Evolutionary conservation across 2,888 invertebrate species (phyloP), one percentile per base, ranked within the genome.

Genomic region (Spilosoma lubricipeda): DNA sequence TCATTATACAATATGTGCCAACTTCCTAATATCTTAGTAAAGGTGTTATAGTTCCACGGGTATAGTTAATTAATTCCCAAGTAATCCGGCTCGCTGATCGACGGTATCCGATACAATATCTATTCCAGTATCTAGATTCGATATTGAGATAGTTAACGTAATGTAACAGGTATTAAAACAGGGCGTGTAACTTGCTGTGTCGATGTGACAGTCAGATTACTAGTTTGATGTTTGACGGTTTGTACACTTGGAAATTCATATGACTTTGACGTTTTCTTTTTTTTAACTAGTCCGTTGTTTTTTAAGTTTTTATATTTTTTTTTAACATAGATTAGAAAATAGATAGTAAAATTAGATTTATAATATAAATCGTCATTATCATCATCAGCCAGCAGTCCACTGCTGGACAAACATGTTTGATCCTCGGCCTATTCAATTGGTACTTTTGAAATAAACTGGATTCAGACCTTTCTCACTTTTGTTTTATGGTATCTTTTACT

Each of bases 41-140:
- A 87, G 87, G 89, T 90, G 91, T 91, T 89, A 92, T 79, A 86
- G 87, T 89, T 88, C 87, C 89, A 88, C 87, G 39, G 75, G 78
- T 72, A 87, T 86, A 87, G 88, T 91, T 93, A 93, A 93, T 93
- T 91, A 93, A 93, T 91, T 91, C 88, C 80, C 87, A 85, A 87
- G 88, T 93, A 91, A 93, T 93, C 90, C 90, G 87, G 86, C 85
- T 81, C 77, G 78, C 79, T 91, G 93, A 93, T 90, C 87, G 93
- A 93, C 93, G 88, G 89, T 93, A 93, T 93, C 92, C 85, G 85
- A 80, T 80, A 80, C 77, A 74, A 83, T 88, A 92, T 93, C 92
- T 89, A 82, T 84, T 79, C 83, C 78, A 78, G 80, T 80, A 89
- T 90, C 88, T 88, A 89, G 91, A 92, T 92, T 88, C 88, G 90